Evolutionary conservation across 2,797 vertebrate species (phyloP), one percentile per base, ranked within the genome.

Genomic region (Myripristis murdjan): DNA sequence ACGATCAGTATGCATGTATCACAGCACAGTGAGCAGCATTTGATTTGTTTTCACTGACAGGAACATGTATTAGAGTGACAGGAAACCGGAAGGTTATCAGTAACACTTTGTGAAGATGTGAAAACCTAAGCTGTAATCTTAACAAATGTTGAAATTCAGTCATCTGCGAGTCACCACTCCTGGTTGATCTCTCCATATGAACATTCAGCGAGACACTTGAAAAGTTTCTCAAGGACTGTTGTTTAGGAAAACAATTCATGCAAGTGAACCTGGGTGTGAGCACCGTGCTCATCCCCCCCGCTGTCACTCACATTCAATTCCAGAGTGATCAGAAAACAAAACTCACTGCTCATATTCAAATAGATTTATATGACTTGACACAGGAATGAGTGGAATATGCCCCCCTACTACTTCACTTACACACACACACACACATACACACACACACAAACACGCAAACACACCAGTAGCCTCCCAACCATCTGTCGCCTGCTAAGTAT

Each of bases 301-400:
- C 87, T 80, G 91, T 89, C 90, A 83, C 84, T 92, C 88, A 89
- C 56, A 46, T 77, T 86, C 75, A 77, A 35, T 86, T 85, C 64
- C 72, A 59, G 73, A 77, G 73, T 76, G 82, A 87, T 91, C 86
- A 87, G 79, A 90, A 87, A 76, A 84, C 79, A 78, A 60, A 82
- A 88, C 60, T 76, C 78, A 81, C 39, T 4, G 65, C 81, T 85
- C 73, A 83, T 72, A 91, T 90, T 89, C 84, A 87, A 88, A 81
- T 79, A 83, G 70, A 91, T 94, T 91, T 91, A 92, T 89, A 66
- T 65, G 87, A 91, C 77, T 75, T 91, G 91, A 93, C 87, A 92
- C 80, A 82, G 75, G 77, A 89, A 84, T 81, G 81, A 90, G 77
- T 75, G 81, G 76, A 82, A 85, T 87, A 77, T 78, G 75, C 77